These are phyloP conservation scores for Fissipunctia ypsillon DNA, from an alignment of 2,888 invertebrate genomes.

Conservation along the genomic window DNA sequence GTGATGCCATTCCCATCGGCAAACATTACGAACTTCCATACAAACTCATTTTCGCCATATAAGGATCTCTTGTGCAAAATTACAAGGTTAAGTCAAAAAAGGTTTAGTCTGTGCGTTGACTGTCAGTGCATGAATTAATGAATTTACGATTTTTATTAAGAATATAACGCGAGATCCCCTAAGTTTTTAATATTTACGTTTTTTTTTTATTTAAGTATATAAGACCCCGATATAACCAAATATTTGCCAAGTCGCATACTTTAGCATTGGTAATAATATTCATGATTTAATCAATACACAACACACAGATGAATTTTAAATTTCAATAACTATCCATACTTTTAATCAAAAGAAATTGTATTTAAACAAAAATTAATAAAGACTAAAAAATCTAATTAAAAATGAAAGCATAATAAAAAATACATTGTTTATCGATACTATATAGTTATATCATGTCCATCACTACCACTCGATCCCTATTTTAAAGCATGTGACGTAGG, in stretches of 20 bases:
- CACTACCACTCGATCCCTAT: slow-evolving; percentile 62
- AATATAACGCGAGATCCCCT: neutral
- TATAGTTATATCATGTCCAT: slow-evolving; percentile 6
- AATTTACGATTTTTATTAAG: no score
- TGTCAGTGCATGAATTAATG: no score
- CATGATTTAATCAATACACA: no score
- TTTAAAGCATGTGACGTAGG: slow-evolving; percentile 71
- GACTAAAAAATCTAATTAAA: neutral
- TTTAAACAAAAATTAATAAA: no score
- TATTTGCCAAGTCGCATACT: neutral
- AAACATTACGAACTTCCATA: no score
- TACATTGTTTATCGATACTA: slow-evolving; percentile 26
- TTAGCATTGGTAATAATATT: neutral
- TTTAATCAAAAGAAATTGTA: no score
- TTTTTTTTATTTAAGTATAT: neutral
- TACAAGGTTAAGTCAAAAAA: no score
- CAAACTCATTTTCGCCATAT: no score
- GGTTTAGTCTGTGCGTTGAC: no score
- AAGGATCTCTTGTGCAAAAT: no score
- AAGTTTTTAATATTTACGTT: neutral
- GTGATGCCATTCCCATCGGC: no score
- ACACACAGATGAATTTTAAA: no score
- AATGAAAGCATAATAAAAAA: neutral
- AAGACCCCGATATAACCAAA: neutral
- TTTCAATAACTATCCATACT: neutral